Conservation (phyloP, 2,113 vertebrate genomes). For the Ariopsis seemanni region DNA sequence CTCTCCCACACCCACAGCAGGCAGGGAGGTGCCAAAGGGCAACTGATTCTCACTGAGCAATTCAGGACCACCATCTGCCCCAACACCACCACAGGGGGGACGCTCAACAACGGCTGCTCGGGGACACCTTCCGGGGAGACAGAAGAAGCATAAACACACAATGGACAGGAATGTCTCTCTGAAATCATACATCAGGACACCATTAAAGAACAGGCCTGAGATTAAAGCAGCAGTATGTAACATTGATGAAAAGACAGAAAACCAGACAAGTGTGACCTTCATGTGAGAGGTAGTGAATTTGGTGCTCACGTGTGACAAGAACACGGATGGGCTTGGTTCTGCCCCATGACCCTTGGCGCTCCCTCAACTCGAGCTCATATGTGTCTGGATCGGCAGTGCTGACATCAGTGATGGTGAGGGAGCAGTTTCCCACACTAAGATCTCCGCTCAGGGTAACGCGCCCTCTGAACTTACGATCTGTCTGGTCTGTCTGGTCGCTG, state of each 20-base stretch:
- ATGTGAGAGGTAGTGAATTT: neutral
- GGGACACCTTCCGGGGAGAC: conserved; percentile 60
- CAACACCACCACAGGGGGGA: conserved; percentile 60
- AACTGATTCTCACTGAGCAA: conserved; percentile 68
- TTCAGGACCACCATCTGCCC: conserved; percentile 69
- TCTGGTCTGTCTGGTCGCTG: conserved; percentile 49
- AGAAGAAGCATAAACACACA: neutral
- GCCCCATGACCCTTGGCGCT: conserved; percentile 59
- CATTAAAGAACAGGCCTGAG: neutral
- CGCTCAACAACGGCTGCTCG: conserved; percentile 64
- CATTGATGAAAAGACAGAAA: neutral
- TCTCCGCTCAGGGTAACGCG: conserved; percentile 61
- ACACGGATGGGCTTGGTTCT: conserved; percentile 54
- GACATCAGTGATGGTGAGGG: conserved; percentile 66
- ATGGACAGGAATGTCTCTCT: neutral
- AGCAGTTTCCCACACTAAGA: conserved; percentile 69
- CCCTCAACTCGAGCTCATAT: conserved; percentile 68
- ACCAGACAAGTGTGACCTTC: neutral
- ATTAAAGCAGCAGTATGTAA: neutral
- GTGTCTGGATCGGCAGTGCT: conserved; percentile 54
- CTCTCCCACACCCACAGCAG: conserved; percentile 68
- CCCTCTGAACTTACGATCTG: conserved; percentile 11
- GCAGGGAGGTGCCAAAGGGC: conserved; percentile 64
- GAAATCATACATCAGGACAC: no score
- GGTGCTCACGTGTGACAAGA: conserved; percentile 62